A percentile compares a stretch with the other conserved stretches of the same genome.
phyloP scores from a whole-genome alignment of 2,113 vertebrate genomes.

The Prinia subflava region DNA sequence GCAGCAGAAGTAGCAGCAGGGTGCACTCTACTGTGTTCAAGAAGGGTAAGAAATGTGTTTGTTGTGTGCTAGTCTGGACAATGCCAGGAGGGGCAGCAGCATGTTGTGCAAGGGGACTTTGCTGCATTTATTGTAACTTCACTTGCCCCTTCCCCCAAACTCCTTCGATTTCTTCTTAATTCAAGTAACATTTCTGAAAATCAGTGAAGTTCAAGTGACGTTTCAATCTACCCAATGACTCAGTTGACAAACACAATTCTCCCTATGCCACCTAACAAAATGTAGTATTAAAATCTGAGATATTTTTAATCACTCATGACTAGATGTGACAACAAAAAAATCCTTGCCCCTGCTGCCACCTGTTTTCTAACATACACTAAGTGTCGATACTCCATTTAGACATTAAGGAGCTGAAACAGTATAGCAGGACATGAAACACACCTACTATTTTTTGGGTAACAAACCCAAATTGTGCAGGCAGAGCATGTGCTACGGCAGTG shows the following conservation, averaged over 20 bases:
- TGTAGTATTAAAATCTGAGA: neutral
- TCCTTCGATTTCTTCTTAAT: neutral
- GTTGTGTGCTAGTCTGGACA: neutral
- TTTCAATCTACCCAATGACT: neutral
- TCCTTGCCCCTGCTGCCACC: neutral
- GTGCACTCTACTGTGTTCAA: neutral
- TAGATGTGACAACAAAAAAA: neutral
- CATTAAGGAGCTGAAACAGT: neutral
- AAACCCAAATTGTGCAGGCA: neutral
- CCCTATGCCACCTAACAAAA: neutral
- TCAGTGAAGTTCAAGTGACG: neutral
- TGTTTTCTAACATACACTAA: neutral
- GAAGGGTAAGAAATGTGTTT: neutral
- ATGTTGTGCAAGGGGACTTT: neutral
- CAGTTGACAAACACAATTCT: neutral
- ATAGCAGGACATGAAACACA: neutral
- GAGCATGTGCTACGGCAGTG: fast-evolving
- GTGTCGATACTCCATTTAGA: neutral
- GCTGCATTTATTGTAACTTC: neutral
- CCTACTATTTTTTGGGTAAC: neutral
- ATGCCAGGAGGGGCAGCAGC: neutral
- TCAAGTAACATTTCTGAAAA: neutral
- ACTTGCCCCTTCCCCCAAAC: neutral
- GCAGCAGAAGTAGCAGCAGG: neutral
- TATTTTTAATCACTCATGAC: neutral